Evolutionary conservation across 2,797 vertebrate genomes (phyloP), one percentile per base, ranked within the genome.

Genomic region (Myotis planiceps): DNA sequence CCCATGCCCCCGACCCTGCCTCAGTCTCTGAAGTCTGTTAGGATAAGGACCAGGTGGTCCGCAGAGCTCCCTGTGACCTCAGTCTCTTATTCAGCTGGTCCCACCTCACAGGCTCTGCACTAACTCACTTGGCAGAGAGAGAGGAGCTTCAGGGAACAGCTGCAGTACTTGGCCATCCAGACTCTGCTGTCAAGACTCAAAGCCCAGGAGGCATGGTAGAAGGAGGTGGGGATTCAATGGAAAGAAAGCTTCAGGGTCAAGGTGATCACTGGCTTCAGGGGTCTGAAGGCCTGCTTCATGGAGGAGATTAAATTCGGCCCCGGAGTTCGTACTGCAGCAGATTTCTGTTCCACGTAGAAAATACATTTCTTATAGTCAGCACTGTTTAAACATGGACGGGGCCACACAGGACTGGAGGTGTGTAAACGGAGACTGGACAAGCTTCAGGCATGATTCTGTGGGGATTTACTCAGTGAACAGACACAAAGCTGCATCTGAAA

Each of bases 1-100:
- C 6, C 72, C 1, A 0, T 29, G 2, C 14, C 12, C 4, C 15
- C 5, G 0, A 1, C 4, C 42, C 82, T 37, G 1, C 29, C 19
- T 65, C 12, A 2, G 3, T 53, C 23, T 83, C 45, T 53, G 58
- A 42, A 55, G 47, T 72, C 65, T 69, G 0, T 80, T 78, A 25
- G 27, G 29, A 25, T 51, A 34, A 87, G 53, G 14, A 65, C 49
- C 29, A 5, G 18, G 13, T 19, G 32, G 53, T 53, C 79, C 27
- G 21, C 5, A 42, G 39, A 66, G 27, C 74, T 42, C 76, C 23
- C 25, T 39, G 0, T 32, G 42, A 34, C 55, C 63, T 51, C 29
- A 42, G 15, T 27, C 25, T 82, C 63, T 72, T 32, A 1, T 4
- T 74, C 47, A 71, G 15, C 81, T 60, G 49, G 60, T 16, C 27